These are phyloP conservation scores for Tenrec ecaudatus DNA, from an alignment of 2,113 vertebrate genomes.

Conservation along the genomic window DNA sequence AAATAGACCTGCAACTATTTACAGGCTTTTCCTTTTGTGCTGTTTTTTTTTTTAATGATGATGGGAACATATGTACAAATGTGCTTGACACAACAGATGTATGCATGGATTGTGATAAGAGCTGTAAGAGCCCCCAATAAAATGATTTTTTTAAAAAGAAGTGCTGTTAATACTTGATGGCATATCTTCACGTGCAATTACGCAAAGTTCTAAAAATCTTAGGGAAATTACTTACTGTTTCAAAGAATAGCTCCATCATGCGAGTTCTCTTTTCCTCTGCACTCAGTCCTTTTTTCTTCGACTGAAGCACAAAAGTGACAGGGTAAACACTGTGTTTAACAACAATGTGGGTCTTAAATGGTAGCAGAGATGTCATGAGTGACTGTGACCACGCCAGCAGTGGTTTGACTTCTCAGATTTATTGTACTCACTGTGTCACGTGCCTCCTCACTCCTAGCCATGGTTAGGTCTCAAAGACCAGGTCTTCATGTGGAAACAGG, in stretches of 20 bases:
- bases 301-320: constrained; percentile 86
- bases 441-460: background rate
- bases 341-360: constrained; percentile 32
- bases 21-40: no score
- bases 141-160: no score
- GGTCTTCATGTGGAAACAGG: background rate
- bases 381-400: background rate
- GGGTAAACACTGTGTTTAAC: background rate
- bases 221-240: constrained; percentile 90
- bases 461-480: background rate
- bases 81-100: no score
- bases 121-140: no score
- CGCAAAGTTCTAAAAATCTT: constrained; percentile 54
- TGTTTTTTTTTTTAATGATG: no score
- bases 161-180: background rate
- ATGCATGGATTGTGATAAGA: no score
- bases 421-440: background rate
- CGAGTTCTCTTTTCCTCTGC: constrained; percentile 96
- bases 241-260: constrained; percentile 99
- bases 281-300: constrained; percentile 97
- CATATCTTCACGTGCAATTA: background rate
- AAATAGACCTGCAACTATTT: no score
- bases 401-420: background rate
- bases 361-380: background rate
- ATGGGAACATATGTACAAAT: no score